phyloP scores from a whole-genome alignment of 1,140 invertebrate species.

The Octopus bimaculoides region DNA sequence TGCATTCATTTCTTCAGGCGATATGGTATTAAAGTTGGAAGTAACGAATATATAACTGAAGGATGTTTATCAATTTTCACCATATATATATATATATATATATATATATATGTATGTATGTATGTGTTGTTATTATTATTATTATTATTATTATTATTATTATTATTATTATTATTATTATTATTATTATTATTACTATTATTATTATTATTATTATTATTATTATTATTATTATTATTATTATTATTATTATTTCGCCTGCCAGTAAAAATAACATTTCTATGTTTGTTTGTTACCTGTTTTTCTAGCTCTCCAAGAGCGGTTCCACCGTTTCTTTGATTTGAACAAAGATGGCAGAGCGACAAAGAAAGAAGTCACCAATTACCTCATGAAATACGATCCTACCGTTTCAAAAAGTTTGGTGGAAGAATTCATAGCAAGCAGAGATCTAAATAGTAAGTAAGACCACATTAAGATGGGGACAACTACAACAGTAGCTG shows the following conservation, averaged over 20 bases:
- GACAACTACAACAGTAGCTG: background rate
- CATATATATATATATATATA: background rate
- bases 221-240: conserved; percentile 16
- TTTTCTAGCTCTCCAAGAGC: conserved; percentile 14
- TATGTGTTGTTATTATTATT: background rate
- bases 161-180: background rate
- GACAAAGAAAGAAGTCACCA: background rate
- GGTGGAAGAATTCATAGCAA: background rate
- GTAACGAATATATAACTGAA: too few relatives aligned
- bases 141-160: background rate
- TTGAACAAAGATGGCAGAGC: conserved; percentile 17
- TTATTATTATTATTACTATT: background rate
- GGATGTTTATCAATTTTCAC: background rate
- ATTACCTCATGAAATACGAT: conserved; percentile 5
- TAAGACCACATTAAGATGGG: background rate
- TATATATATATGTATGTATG: conserved; percentile 6
- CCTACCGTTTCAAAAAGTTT: background rate
- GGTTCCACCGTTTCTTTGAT: conserved; percentile 19
- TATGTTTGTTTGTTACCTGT: conserved; percentile 4
- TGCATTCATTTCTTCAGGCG: too few relatives aligned
- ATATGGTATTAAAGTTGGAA: too few relatives aligned
- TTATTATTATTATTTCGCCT: conserved; percentile 5
- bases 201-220: conserved; percentile 13
- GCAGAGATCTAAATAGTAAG: conserved; percentile 11
- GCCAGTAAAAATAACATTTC: conserved; percentile 2